A percentile compares a stretch with the other conserved stretches of the same genome.
Conservation (phyloP, 2,113 vertebrate species). For the Chloropsis hardwickii region DNA sequence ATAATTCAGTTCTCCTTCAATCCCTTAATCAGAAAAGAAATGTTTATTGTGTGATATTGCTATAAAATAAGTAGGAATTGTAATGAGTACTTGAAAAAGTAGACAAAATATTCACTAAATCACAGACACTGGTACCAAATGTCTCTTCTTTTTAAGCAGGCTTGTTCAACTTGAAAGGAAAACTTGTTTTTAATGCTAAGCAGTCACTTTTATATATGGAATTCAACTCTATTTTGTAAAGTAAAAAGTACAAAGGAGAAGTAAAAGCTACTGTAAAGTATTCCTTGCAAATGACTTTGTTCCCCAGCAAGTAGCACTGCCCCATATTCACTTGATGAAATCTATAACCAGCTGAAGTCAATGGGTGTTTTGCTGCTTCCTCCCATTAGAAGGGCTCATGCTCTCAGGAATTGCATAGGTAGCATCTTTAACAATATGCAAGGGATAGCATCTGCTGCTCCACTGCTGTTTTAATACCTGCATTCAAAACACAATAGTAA, state of each 20-base stretch:
- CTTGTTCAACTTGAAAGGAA: constrained; percentile 15
- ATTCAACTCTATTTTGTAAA: not conserved
- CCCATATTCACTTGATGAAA: not conserved
- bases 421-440: constrained; percentile 45
- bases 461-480: constrained; percentile 49
- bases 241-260: not conserved
- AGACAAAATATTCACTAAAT: not conserved
- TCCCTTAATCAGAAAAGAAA: constrained; percentile 18
- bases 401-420: constrained; percentile 48
- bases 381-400: constrained; percentile 27
- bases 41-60: not conserved
- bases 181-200: constrained; percentile 13
- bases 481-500: constrained; percentile 57
- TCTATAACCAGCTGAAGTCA: constrained; percentile 13
- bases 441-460: constrained; percentile 36
- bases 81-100: constrained; percentile 18
- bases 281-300: not conserved
- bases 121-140: not conserved
- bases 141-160: constrained; percentile 20
- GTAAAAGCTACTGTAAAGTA: not conserved
- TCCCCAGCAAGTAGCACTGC: not conserved
- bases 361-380: constrained; percentile 33
- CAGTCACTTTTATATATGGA: not conserved
- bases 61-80: constrained; percentile 30
- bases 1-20: constrained; percentile 21